Evolutionary conservation across 2,113 vertebrate species (phyloP), one percentile per base, ranked within the genome.

Genomic region (Peromyscus leucopus): DNA sequence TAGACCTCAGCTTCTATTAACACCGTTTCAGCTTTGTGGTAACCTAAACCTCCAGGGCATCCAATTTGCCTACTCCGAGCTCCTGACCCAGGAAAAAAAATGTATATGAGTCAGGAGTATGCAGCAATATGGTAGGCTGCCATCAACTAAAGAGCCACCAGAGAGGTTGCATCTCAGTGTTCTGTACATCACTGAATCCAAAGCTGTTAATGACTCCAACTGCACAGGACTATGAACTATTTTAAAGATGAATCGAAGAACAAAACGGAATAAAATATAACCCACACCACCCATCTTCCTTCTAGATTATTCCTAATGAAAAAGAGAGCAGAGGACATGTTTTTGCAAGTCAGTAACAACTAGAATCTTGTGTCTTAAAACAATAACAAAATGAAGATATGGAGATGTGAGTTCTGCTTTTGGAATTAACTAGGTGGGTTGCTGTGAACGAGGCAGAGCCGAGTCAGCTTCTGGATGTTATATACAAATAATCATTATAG

Each of bases 221-320:
- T 71, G n/a, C 2, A 33, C 16, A 51, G 67, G n/a, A 31, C 21
- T 93, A 33, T 57, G 28, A 93, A 63, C 83, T 59, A 89, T 79
- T 94, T 69, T 90, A 42, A 96, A 72, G 84, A 71, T 42, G 85
- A 85, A 39, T 83, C 75, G 79, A 90, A 92, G 63, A 87, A 90
- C 39, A 96, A 80, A 93, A 88, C 69, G 12, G 42, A 76, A 21
- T 57, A 71, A 57, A 69, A 89, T 0, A 3, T 13, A 22, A 4
- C 74, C 48, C 28, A 67, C 63, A 26, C 31, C 85, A 92, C 46
- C 61, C 15, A 39, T 59, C 3, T 85, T 80, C 95, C 57, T 94
- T 96, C 31, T 69, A 92, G 80, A 75, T 42, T 82, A 46, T 85
- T 89, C 76, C 55, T 61, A 88, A 26, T 76, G 13, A 90, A 94